These are phyloP conservation scores for Parazoanthus darwini DNA, from an alignment of 92 coral and sea anemone species.

Conservation along the genomic window DNA sequence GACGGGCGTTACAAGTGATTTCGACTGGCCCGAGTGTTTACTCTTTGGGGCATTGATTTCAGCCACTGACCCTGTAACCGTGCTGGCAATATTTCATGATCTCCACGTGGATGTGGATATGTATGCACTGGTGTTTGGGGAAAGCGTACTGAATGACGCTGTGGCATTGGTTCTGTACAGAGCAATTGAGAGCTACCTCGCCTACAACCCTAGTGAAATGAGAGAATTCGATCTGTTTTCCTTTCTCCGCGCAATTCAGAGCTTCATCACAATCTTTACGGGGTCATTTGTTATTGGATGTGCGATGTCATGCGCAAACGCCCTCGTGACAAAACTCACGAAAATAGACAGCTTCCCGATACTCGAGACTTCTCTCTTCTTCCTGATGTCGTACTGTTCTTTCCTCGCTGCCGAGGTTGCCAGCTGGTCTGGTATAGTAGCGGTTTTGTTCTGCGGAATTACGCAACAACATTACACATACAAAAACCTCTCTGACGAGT, in stretches of 20 bases:
- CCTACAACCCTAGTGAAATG: slow-evolving; percentile 92
- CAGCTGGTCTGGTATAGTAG: slow-evolving; percentile 98
- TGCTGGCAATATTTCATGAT: slow-evolving; percentile 89
- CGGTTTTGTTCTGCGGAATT: slow-evolving; percentile 94
- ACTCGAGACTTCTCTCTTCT: slow-evolving; percentile 89
- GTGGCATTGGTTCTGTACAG: slow-evolving; percentile 93
- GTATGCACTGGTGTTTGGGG: slow-evolving; percentile 97
- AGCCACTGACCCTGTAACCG: slow-evolving; percentile 96
- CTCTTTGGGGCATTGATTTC: slow-evolving; percentile 95
- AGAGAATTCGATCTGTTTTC: slow-evolving; percentile 92
- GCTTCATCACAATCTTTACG: slow-evolving; percentile 85
- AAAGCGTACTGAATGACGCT: slow-evolving; percentile 95
- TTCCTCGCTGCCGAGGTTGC: slow-evolving; percentile 94
- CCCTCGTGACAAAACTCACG: slow-evolving; percentile 91
- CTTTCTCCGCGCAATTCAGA: slow-evolving; percentile 74
- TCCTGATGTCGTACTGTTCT: slow-evolving; percentile 93
- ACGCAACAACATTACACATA: slow-evolving; percentile 98
- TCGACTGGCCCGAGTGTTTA: slow-evolving; percentile 94
- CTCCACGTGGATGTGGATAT: slow-evolving; percentile 95
- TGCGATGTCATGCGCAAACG: slow-evolving; percentile 93
- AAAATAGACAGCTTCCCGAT: slow-evolving; percentile 95
- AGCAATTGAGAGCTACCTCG: slow-evolving; percentile 95
- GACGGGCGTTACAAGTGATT: slow-evolving; percentile 85
- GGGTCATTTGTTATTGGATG: slow-evolving; percentile 94
- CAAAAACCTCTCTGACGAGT: slow-evolving; percentile 93